Conservation (phyloP, 2,797 vertebrate species). For the Phrynocephalus guinanensis region DNA sequence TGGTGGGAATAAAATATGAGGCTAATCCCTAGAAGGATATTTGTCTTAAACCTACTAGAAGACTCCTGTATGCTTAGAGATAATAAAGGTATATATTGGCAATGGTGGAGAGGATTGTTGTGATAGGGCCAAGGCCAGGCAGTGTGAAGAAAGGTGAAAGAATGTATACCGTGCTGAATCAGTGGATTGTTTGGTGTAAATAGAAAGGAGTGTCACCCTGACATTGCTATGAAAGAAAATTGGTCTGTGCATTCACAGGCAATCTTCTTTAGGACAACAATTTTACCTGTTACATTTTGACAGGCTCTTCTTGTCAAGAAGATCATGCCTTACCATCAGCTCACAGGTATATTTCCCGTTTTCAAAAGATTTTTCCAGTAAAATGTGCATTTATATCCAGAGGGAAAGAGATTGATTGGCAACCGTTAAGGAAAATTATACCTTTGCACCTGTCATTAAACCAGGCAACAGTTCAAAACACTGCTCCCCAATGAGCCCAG, state of each 20-base stretch:
- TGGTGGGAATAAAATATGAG: background rate
- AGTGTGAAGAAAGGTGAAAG: slow-evolving; percentile 1
- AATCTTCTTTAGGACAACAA: slow-evolving; percentile 3
- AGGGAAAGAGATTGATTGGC: background rate
- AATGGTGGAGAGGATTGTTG: background rate
- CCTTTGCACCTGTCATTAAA: background rate
- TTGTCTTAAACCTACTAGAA: background rate
- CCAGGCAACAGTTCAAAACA: background rate
- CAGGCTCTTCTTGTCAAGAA: slow-evolving; percentile 10
- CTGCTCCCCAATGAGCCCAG: background rate
- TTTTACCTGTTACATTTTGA: slow-evolving; percentile 26
- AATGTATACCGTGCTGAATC: background rate
- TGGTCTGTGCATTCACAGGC: background rate
- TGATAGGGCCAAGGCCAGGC: background rate
- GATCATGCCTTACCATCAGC: background rate
- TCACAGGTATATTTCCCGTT: background rate
- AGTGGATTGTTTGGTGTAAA: background rate
- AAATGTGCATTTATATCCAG: background rate
- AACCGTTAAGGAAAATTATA: background rate
- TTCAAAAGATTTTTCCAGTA: background rate
- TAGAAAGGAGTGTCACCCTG: slow-evolving; percentile 8
- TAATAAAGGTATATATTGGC: background rate
- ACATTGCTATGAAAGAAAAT: slow-evolving; percentile 37
- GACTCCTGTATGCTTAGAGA: background rate
- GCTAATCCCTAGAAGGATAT: background rate